Conservation (phyloP, 2,888 invertebrate genomes). For the Sericinus montela region DNA sequence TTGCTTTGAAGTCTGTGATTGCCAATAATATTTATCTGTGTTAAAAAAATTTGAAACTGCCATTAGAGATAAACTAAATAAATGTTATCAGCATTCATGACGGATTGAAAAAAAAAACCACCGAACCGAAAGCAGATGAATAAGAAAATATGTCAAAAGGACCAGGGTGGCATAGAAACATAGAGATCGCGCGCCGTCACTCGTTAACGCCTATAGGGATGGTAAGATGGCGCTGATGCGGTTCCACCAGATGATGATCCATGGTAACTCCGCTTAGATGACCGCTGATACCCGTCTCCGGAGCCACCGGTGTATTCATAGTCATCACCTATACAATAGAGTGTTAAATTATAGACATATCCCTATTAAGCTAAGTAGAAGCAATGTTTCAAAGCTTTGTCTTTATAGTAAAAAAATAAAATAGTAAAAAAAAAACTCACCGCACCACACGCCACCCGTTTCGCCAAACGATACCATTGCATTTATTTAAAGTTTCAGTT, state of each 20-base stretch:
- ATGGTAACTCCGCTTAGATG: conserved; percentile 67
- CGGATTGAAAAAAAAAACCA: background rate
- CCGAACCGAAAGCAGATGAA: conserved; percentile 12
- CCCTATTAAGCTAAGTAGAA: conserved; percentile 4
- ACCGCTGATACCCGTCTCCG: conserved; percentile 69
- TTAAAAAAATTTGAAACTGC: background rate
- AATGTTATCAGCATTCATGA: background rate
- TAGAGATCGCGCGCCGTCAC: conserved; percentile 28
- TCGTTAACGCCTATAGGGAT: conserved; percentile 71
- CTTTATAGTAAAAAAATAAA: conserved; percentile 2
- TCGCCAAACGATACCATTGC: background rate
- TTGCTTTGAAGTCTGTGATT: conserved; percentile 30
- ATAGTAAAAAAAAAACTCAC: conserved; percentile 14
- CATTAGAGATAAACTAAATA: background rate
- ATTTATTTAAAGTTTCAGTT: too few relatives aligned
- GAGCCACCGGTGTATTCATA: conserved; percentile 74
- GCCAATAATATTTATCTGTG: conserved; percentile 13
- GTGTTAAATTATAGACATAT: background rate
- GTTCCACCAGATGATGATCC: conserved; percentile 51
- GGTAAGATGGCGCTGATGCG: conserved; percentile 67
- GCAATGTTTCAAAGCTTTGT: conserved; percentile 27
- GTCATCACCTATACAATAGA: conserved; percentile 55
- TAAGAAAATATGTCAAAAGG: conserved; percentile 19
- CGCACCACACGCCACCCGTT: conserved; percentile 16
- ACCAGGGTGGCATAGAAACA: conserved; percentile 30